phyloP scores from a whole-genome alignment of 2,888 invertebrate species.

The Aplocera efformata region DNA sequence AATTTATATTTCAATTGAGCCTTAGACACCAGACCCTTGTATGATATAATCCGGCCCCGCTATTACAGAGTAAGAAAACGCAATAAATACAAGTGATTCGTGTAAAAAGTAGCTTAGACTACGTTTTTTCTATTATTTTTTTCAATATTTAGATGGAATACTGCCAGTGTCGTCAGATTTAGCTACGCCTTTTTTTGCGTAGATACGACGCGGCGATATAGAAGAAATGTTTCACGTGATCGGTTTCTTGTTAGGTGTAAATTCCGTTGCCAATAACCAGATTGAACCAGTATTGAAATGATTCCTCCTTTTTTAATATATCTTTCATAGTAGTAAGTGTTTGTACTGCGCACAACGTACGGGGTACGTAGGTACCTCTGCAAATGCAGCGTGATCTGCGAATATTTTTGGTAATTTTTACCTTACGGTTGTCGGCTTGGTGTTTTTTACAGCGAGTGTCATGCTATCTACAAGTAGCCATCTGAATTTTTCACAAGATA shows the following conservation, averaged over 20 bases:
- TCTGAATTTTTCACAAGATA: too few species aligned
- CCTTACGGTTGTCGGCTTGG: conserved; percentile 34
- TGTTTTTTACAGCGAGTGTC: too few species aligned
- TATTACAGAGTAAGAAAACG: conserved; percentile 63
- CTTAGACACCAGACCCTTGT: conserved; percentile 34
- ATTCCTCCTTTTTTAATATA: conserved; percentile 63
- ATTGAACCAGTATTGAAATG: conserved; percentile 69
- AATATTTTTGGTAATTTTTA: conserved; percentile 75
- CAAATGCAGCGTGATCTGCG: conserved; percentile 61
- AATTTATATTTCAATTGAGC: conserved; percentile 29
- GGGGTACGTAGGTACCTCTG: conserved; percentile 16
- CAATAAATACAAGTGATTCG: conserved; percentile 72
- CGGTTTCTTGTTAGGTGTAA: conserved; percentile 49
- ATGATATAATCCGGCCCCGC: conserved; percentile 43
- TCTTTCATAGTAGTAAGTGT: conserved; percentile 65
- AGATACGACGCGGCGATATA: conserved; percentile 23
- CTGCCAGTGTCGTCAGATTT: conserved; percentile 56
- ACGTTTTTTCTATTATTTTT: conserved; percentile 69
- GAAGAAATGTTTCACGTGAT: conserved; percentile 38
- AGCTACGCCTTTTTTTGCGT: conserved; percentile 26
- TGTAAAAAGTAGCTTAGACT: conserved; percentile 71
- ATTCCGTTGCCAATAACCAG: conserved; percentile 72
- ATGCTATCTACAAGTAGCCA: too few species aligned
- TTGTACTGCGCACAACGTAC: conserved; percentile 67
- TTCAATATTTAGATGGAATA: conserved; percentile 74